Conservation (phyloP, 2,888 invertebrate genomes). For the Cantharis rustica region DNA sequence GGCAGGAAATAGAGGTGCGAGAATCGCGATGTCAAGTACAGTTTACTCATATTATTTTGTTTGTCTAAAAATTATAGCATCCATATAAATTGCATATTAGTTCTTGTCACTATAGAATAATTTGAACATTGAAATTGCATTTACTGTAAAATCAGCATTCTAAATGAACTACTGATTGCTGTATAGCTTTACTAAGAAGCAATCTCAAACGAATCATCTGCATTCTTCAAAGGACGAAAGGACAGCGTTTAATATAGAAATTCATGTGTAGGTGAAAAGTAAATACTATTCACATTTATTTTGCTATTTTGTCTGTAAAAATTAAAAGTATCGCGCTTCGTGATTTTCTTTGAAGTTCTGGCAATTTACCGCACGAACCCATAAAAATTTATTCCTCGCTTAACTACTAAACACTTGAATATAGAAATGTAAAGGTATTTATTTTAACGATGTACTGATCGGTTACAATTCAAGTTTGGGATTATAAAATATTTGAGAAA, state of each 20-base stretch:
- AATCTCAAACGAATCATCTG: not conserved
- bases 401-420: not conserved
- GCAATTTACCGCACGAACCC: not conserved
- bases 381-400: not conserved
- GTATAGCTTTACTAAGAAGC: not conserved
- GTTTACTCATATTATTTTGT: too few relatives aligned
- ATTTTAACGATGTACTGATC: not conserved
- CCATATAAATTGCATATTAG: not conserved
- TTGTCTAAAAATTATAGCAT: not conserved
- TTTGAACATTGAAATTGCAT: not conserved
- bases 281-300: not conserved
- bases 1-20: too few relatives aligned
- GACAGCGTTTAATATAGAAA: not conserved
- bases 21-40: too few relatives aligned
- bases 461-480: not conserved
- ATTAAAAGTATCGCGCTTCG: not conserved
- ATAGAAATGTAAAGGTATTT: not conserved
- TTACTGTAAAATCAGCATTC: not conserved
- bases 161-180: not conserved
- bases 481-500: too few relatives aligned
- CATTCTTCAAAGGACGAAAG: not conserved
- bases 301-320: not conserved
- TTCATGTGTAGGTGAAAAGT: not conserved
- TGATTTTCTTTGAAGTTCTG: not conserved
- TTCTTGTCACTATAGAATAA: not conserved